phyloP scores from a whole-genome alignment of 1,140 invertebrate genomes.

The Maconellicoccus hirsutus region DNA sequence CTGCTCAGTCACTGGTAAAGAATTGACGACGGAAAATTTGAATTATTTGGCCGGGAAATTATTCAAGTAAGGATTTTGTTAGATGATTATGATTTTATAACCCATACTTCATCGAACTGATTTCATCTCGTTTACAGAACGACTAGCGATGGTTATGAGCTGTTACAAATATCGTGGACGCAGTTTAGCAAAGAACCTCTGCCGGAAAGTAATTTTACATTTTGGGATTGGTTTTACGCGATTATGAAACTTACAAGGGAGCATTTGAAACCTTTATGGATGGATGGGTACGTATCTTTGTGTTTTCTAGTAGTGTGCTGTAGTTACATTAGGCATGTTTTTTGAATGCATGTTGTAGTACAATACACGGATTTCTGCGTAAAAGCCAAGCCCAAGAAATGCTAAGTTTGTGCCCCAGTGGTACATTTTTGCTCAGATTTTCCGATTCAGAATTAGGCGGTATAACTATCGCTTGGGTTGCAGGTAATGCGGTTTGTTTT shows the following conservation, averaged over 20 bases:
- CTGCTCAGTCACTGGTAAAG: constrained; percentile 63
- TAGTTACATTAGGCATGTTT: constrained; percentile 28
- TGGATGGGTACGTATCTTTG: constrained; percentile 66
- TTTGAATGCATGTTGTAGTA: no score
- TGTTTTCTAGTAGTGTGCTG: not conserved
- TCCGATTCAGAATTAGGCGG: constrained; percentile 91
- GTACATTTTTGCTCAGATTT: constrained; percentile 87
- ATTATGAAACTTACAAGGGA: constrained; percentile 92
- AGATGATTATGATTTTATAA: not conserved
- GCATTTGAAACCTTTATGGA: constrained; percentile 80
- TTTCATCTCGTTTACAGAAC: not conserved
- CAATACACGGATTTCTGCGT: constrained; percentile 83
- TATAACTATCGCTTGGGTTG: constrained; percentile 88
- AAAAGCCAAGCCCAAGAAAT: constrained; percentile 82
- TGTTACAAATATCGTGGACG: constrained; percentile 64
- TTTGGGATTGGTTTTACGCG: constrained; percentile 97
- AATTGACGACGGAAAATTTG: constrained; percentile 72
- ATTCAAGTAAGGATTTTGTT: constrained; percentile 55
- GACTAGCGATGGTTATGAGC: constrained; percentile 26
- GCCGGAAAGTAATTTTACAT: constrained; percentile 85
- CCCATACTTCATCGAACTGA: no score
- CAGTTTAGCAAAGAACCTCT: constrained; percentile 91
- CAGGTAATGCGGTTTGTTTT: constrained; percentile 36
- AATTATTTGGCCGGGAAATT: constrained; percentile 81
- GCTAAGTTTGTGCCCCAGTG: constrained; percentile 56